Evolutionary conservation across 1,140 invertebrate species (phyloP).

Genomic region (Melipona quadrifasciata): DNA sequence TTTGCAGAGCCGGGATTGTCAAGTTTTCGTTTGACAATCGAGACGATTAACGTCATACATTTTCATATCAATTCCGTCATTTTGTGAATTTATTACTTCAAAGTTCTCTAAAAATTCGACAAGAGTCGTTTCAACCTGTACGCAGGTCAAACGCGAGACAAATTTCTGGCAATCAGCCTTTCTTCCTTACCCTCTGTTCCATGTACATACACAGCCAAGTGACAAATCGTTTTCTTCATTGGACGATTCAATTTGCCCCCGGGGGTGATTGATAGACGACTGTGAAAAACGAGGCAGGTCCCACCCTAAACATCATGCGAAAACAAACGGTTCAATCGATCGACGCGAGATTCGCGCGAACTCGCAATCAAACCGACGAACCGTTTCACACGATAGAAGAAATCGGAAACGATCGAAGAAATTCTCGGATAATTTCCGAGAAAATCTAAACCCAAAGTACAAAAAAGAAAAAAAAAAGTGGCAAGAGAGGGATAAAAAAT

Average conservation of each 20-base stretch:
- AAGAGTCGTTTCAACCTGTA: neutral
- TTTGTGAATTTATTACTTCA: too few species aligned
- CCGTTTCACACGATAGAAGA: neutral
- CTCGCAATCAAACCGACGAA: too few species aligned
- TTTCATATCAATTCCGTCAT: neutral
- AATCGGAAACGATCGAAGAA: neutral
- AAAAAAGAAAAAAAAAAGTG: neutral
- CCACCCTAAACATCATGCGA: neutral
- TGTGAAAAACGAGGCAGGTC: neutral
- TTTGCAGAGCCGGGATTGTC: too few species aligned
- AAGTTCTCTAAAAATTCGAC: neutral
- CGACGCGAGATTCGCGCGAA: neutral
- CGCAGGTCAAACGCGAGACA: neutral
- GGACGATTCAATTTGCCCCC: constrained; percentile 9
- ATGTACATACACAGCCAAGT: too few species aligned
- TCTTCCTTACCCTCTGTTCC: neutral
- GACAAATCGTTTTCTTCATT: constrained; percentile 1
- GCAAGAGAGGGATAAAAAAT: neutral
- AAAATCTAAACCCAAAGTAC: neutral
- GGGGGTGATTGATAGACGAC: neutral
- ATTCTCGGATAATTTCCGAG: neutral
- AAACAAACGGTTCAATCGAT: neutral
- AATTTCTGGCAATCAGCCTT: neutral
- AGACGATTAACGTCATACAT: too few species aligned
- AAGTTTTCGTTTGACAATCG: too few species aligned